Conservation (phyloP, 2,888 invertebrate genomes). For the Hydropsyche betteni region DNA sequence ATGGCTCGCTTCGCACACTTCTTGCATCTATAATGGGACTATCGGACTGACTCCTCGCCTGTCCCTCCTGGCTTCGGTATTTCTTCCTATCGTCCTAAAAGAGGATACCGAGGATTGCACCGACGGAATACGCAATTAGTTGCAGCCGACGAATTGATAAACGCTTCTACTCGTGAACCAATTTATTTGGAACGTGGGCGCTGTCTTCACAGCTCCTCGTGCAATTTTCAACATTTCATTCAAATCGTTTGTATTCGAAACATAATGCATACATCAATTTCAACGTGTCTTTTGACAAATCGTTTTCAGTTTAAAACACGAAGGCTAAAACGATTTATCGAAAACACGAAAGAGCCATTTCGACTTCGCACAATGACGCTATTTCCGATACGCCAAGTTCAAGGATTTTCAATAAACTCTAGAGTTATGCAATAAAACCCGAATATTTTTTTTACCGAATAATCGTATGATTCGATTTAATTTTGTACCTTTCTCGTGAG, state of each 20-base stretch:
- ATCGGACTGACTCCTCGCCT: background rate
- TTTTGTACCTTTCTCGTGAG: constrained; percentile 34
- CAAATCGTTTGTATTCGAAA: background rate
- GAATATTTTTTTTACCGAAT: background rate
- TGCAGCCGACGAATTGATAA: constrained; percentile 31
- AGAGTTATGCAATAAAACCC: constrained; percentile 25
- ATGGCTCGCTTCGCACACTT: constrained; percentile 15
- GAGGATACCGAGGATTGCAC: background rate
- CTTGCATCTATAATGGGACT: constrained; percentile 9
- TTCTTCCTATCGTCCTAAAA: constrained; percentile 15
- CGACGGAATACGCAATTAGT: constrained; percentile 36
- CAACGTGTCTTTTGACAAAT: no score
- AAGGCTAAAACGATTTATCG: no score
- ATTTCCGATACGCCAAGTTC: constrained; percentile 32
- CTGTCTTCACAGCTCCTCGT: background rate
- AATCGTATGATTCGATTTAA: background rate
- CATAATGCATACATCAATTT: no score
- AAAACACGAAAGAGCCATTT: no score
- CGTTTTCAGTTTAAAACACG: no score
- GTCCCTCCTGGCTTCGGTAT: constrained; percentile 4
- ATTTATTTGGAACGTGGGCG: background rate
- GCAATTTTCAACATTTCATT: background rate
- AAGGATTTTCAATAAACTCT: constrained; percentile 22
- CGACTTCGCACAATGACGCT: background rate
- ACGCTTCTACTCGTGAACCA: constrained; percentile 12